Percentiles rank a stretch among this genome's conserved stretches.
Evolutionary conservation across 2,113 vertebrate genomes (phyloP).

Genomic region (Nothobranchius kuhntae): DNA sequence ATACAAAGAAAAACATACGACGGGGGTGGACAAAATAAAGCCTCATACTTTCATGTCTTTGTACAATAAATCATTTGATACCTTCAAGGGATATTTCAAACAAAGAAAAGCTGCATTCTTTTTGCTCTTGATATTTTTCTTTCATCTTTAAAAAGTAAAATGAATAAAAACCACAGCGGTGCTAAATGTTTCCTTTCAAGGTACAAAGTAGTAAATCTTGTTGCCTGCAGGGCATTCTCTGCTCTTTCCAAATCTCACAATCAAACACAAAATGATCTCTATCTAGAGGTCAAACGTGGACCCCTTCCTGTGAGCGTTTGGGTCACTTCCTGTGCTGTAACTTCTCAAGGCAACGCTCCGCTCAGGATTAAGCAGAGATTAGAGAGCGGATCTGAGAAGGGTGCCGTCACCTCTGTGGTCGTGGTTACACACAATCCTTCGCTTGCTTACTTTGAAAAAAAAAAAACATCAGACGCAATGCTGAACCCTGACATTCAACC

Average conservation of each 20-base stretch:
- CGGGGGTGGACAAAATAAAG: slow-evolving; percentile 34
- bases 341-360: slow-evolving; percentile 38
- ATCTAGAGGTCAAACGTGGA: slow-evolving; percentile 46
- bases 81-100: slow-evolving; percentile 5
- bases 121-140: slow-evolving; percentile 6
- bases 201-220: slow-evolving; percentile 16
- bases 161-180: background rate
- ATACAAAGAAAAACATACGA: slow-evolving; percentile 36
- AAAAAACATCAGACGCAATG: slow-evolving; percentile 1
- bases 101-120: slow-evolving; percentile 3
- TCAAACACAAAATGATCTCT: slow-evolving; percentile 43
- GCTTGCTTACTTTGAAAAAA: background rate
- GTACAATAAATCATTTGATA: too few species aligned
- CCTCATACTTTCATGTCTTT: background rate
- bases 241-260: slow-evolving; percentile 34
- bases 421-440: slow-evolving; percentile 11
- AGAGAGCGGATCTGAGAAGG: slow-evolving; percentile 45
- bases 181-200: too few species aligned
- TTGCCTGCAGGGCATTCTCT: slow-evolving; percentile 8
- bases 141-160: slow-evolving; percentile 12
- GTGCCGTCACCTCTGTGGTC: slow-evolving; percentile 16
- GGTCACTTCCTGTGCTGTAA: slow-evolving; percentile 41
- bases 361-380: slow-evolving; percentile 60
- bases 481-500: slow-evolving; percentile 9
- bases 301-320: slow-evolving; percentile 27